phyloP scores from a whole-genome alignment of 2,797 vertebrate genomes.

The Argya squamiceps region DNA sequence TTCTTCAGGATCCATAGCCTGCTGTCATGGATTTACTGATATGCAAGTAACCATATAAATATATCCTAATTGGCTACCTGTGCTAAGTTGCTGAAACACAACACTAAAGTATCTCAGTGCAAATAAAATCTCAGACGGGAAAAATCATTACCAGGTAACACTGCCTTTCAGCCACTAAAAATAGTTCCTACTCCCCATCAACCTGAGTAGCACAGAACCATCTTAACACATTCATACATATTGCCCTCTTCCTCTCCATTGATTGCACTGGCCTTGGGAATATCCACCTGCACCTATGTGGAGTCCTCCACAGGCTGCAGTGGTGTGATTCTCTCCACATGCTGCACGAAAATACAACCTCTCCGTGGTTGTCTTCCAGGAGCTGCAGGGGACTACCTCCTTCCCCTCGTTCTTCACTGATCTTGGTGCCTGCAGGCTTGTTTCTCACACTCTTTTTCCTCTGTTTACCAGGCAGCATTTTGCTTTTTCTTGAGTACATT shows the following conservation, averaged over 20 bases:
- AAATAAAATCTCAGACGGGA: background rate
- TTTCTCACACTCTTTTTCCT: background rate
- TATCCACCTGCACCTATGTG: background rate
- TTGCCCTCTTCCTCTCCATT: background rate
- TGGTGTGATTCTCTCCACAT: background rate
- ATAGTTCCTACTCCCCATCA: background rate
- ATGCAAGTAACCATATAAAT: background rate
- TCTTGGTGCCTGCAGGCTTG: background rate
- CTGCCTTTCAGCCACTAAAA: background rate
- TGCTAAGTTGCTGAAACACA: background rate
- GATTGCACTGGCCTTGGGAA: background rate
- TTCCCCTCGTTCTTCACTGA: background rate
- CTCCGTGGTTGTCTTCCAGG: accelerated
- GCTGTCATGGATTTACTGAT: background rate
- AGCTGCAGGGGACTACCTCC: background rate
- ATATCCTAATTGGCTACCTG: background rate
- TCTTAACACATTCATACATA: background rate
- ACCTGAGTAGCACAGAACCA: background rate
- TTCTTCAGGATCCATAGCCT: background rate
- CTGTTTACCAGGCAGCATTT: background rate
- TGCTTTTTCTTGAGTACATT: background rate
- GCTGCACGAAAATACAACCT: background rate
- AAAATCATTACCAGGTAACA: background rate
- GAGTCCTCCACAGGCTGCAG: too few species aligned
- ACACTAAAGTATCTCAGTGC: accelerated